Percentiles rank a stretch among this genome's conserved stretches.
Evolutionary conservation across 2,797 vertebrate genomes (phyloP).

Genomic region (Poecile montanus): DNA sequence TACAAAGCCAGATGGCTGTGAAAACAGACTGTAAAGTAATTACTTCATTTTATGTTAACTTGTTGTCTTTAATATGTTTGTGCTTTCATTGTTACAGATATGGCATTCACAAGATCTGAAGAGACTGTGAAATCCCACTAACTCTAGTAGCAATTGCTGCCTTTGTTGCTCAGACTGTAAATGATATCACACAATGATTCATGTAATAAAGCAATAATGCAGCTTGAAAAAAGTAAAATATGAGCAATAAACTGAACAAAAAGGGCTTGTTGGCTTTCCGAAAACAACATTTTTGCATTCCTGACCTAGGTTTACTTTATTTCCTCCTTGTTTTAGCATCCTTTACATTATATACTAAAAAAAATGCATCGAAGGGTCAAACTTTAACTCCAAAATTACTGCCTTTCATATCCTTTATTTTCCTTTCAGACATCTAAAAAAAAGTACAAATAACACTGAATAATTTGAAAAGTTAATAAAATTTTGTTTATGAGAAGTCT

Average conservation of each 20-base stretch:
- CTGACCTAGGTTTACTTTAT: conserved; percentile 33
- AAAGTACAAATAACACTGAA: conserved; percentile 52
- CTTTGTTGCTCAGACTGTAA: conserved; percentile 25
- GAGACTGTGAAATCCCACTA: not conserved
- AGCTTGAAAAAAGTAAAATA: conserved; percentile 30
- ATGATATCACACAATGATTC: conserved; percentile 21
- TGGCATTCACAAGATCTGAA: not conserved
- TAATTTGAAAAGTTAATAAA: conserved; percentile 70
- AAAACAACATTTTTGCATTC: conserved; percentile 50
- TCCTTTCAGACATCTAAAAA: conserved; percentile 67
- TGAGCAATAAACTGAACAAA: conserved; percentile 24
- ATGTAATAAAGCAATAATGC: conserved; percentile 11
- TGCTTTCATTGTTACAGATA: conserved; percentile 11
- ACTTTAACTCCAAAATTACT: conserved; percentile 70
- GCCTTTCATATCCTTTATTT: conserved; percentile 67
- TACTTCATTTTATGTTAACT: conserved; percentile 18
- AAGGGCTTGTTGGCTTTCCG: conserved; percentile 22
- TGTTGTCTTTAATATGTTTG: not conserved
- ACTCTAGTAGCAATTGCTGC: conserved; percentile 18
- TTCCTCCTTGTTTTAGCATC: not conserved
- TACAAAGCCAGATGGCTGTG: conserved; percentile 31
- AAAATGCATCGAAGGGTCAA: conserved; percentile 51
- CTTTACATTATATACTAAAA: conserved; percentile 61
- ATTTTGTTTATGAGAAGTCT: conserved; percentile 55
- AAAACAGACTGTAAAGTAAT: not conserved